These are phyloP conservation scores for Ochropleura leucogaster DNA, from an alignment of 2,888 invertebrate species.

Conservation along the genomic window DNA sequence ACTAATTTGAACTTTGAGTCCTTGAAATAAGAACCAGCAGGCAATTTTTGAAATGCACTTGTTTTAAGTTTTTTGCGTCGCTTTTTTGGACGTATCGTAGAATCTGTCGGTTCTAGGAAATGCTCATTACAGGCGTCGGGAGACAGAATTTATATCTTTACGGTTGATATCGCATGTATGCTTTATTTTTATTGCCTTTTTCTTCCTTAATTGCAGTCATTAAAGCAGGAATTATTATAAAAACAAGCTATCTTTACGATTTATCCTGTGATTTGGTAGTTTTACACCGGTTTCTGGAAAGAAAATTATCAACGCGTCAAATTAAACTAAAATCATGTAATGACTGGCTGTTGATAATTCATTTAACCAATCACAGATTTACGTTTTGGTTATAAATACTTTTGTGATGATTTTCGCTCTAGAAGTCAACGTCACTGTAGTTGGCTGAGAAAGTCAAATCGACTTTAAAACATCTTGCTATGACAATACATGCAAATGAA, in stretches of 20 bases:
- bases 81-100: slow-evolving; percentile 73
- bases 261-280: slow-evolving; percentile 4
- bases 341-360: neutral
- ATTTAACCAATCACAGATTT: neutral
- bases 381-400: neutral
- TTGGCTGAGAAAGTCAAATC: slow-evolving; percentile 6
- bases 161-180: slow-evolving; percentile 38
- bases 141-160: slow-evolving; percentile 58
- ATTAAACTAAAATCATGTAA: neutral
- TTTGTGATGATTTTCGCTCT: neutral
- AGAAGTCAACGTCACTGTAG: neutral
- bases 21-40: slow-evolving; percentile 31
- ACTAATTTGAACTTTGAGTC: slow-evolving; percentile 18
- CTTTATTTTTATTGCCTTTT: slow-evolving; percentile 52
- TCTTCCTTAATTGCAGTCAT: slow-evolving; percentile 49
- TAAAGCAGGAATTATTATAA: slow-evolving; percentile 36
- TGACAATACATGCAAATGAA: slow-evolving; percentile 20
- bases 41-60: slow-evolving; percentile 16
- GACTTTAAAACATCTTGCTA: neutral
- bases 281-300: neutral
- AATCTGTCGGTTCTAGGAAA: slow-evolving; percentile 80
- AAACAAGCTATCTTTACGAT: slow-evolving; percentile 22
- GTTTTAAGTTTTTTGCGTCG: slow-evolving; percentile 63
- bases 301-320: neutral
- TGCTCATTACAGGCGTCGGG: slow-evolving; percentile 74